phyloP scores from a whole-genome alignment of 1,140 invertebrate genomes.

The Mya arenaria region DNA sequence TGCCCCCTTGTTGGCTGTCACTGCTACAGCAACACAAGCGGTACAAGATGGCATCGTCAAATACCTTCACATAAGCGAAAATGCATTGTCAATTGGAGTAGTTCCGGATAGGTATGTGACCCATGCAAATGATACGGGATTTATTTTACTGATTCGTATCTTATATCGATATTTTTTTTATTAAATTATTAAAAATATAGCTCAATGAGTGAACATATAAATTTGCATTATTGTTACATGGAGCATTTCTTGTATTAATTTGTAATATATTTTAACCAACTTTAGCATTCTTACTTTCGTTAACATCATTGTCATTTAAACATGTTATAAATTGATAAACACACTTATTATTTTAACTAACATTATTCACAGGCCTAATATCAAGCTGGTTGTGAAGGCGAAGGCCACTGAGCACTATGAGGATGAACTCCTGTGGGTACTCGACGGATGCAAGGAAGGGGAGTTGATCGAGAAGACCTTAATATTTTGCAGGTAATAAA shows the following conservation, averaged over 20 bases:
- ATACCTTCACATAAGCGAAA: not conserved
- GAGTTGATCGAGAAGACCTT: not conserved
- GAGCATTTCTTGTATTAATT: not conserved
- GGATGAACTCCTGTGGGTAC: not conserved
- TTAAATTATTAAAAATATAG: not conserved
- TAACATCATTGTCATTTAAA: not conserved
- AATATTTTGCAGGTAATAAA: constrained; percentile 35
- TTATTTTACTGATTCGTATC: not conserved
- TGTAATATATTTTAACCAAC: not conserved
- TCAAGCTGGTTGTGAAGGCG: not conserved
- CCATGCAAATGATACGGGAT: not conserved
- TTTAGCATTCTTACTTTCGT: too few relatives aligned
- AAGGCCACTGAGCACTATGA: not conserved
- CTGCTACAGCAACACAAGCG: constrained; percentile 15
- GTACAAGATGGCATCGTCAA: not conserved
- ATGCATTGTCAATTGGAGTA: not conserved
- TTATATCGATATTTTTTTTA: not conserved
- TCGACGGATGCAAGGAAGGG: not conserved
- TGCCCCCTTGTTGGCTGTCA: constrained; percentile 2
- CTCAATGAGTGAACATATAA: not conserved
- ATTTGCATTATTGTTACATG: not conserved
- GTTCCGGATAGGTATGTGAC: constrained; percentile 17
- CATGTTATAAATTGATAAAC: not conserved
- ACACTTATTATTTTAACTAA: not conserved
- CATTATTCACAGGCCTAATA: not conserved